Conservation (phyloP, 2,797 vertebrate genomes). For the Gambusia yucatana region DNA sequence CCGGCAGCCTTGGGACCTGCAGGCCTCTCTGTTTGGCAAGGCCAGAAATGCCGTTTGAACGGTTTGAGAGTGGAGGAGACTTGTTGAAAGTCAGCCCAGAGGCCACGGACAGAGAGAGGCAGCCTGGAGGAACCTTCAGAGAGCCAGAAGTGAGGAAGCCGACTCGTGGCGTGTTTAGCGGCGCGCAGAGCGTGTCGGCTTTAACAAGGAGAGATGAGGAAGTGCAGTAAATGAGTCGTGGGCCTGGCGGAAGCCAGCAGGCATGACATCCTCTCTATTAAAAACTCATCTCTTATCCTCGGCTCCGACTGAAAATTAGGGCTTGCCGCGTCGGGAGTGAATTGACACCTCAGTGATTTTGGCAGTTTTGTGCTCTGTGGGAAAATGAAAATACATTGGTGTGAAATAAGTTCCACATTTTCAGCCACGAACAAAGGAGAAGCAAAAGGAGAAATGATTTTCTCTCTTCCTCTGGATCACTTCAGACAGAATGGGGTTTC, state of each 20-base stretch:
- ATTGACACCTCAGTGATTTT: conserved; percentile 51
- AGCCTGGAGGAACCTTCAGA: conserved; percentile 50
- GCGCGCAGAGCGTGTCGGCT: conserved; percentile 38
- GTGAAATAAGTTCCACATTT: conserved; percentile 54
- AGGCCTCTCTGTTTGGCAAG: conserved; percentile 37
- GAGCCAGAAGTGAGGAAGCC: conserved; percentile 25
- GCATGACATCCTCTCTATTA: conserved; percentile 71
- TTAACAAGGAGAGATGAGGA: conserved; percentile 54
- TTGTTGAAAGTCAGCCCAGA: conserved; percentile 47
- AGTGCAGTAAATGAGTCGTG: conserved; percentile 57
- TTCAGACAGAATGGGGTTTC: conserved; percentile 27
- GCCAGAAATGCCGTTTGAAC: conserved; percentile 37
- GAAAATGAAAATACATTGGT: conserved; percentile 60
- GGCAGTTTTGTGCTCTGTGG: conserved; percentile 42
- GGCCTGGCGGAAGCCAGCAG: conserved; percentile 60
- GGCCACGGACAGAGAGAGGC: conserved; percentile 40
- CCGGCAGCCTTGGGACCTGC: conserved; percentile 42
- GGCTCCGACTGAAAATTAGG: conserved; percentile 61
- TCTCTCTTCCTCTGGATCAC: conserved; percentile 11
- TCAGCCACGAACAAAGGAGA: conserved; percentile 36
- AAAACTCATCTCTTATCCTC: conserved; percentile 63
- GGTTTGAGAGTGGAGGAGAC: conserved; percentile 20
- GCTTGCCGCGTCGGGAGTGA: conserved; percentile 42
- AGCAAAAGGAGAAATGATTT: conserved; percentile 34
- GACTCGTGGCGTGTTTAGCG: conserved; percentile 35